These are phyloP conservation scores for Mus spretus DNA, from an alignment of 2,797 vertebrate species.

Conservation along the genomic window DNA sequence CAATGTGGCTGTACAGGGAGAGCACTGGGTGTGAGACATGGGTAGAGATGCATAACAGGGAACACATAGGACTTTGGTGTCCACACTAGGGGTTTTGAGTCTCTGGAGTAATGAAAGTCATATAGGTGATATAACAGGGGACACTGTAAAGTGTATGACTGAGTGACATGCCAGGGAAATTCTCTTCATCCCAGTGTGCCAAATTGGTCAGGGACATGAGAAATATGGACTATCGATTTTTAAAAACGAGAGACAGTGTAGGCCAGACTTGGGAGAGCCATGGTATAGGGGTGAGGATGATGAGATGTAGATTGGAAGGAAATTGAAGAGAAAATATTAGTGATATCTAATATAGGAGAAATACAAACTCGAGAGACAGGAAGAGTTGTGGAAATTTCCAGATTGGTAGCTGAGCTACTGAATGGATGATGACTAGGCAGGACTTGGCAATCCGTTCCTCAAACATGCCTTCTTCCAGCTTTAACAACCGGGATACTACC, in stretches of 20 bases:
- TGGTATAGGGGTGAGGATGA: too few species aligned
- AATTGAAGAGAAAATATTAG: neutral
- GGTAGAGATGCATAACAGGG: neutral
- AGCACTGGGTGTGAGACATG: neutral
- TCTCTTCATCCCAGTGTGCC: neutral
- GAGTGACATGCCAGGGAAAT: constrained; percentile 6
- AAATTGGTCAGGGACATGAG: neutral
- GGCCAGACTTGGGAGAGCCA: too few species aligned
- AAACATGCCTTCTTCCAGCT: neutral
- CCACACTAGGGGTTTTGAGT: neutral
- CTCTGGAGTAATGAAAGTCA: neutral
- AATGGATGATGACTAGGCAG: neutral
- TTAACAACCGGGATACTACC: neutral
- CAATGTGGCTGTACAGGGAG: neutral
- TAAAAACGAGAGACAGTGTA: neutral
- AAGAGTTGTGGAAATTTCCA: neutral
- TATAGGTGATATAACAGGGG: neutral
- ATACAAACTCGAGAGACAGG: neutral
- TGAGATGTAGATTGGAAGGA: neutral
- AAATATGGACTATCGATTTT: neutral
- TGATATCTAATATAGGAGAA: neutral
- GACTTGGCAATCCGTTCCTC: neutral
- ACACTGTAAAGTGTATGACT: neutral
- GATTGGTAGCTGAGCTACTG: neutral
- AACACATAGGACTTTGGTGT: too few species aligned